Conservation (phyloP, 1,140 invertebrate genomes). For the Helicoverpa armigera region DNA sequence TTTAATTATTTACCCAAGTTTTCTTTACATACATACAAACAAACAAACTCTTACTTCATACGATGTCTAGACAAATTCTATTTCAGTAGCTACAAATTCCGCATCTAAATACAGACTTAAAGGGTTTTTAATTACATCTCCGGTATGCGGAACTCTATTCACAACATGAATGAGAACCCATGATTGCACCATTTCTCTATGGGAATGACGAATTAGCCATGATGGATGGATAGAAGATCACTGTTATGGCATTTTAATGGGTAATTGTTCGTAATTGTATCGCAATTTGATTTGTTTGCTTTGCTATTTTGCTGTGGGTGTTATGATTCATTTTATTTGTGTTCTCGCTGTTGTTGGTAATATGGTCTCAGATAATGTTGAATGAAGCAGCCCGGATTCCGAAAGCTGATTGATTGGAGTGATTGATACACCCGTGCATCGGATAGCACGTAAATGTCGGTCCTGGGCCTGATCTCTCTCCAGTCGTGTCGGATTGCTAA, state of each 20-base stretch:
- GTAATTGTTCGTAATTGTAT: slow-evolving; percentile 17
- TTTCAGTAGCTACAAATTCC: neutral
- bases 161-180: slow-evolving; percentile 26
- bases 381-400: too few species aligned
- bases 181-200: slow-evolving; percentile 26
- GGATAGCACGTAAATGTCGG: too few species aligned
- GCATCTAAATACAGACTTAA: neutral
- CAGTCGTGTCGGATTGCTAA: too few species aligned
- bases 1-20: neutral
- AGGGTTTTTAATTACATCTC: slow-evolving; percentile 20
- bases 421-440: too few species aligned
- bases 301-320: slow-evolving; percentile 6
- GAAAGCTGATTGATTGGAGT: too few species aligned
- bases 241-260: neutral
- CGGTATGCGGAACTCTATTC: slow-evolving; percentile 46
- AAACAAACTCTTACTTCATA: too few species aligned
- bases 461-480: too few species aligned
- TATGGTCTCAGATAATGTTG: too few species aligned
- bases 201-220: neutral
- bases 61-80: neutral
- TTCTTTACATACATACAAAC: too few species aligned
- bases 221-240: slow-evolving; percentile 5
- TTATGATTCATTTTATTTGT: slow-evolving; percentile 1
- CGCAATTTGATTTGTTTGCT: neutral
- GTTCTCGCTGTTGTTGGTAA: neutral